Evolutionary conservation across 64 coral and sea anemone species (phyloP).

Genomic region (Montipora capricornis): DNA sequence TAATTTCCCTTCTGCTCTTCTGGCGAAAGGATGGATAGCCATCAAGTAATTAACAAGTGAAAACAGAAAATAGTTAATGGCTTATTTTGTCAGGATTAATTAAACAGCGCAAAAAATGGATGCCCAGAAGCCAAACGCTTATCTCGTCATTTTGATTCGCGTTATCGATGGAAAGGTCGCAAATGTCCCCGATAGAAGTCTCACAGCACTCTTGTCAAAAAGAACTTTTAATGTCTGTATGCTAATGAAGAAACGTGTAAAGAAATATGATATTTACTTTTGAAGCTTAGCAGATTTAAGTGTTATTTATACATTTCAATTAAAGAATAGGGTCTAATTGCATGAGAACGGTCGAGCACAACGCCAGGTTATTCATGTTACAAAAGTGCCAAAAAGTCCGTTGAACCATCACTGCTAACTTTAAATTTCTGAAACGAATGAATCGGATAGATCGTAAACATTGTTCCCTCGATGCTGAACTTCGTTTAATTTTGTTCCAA

Average conservation of each 20-base stretch:
- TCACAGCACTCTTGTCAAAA: conserved; percentile 40
- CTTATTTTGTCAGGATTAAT: conserved; percentile 58
- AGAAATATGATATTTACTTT: conserved; percentile 58
- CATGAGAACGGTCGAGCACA: conserved; percentile 24
- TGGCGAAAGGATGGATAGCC: conserved; percentile 25
- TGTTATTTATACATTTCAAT: conserved; percentile 87
- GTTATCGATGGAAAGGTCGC: conserved; percentile 31
- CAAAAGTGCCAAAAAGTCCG: background rate
- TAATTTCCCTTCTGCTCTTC: conserved; percentile 49
- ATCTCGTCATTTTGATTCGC: background rate
- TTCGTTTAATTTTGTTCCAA: conserved; percentile 81
- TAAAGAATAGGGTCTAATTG: conserved; percentile 85
- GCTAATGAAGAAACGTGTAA: conserved; percentile 71
- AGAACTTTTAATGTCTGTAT: conserved; percentile 37
- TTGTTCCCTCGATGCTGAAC: conserved; percentile 52
- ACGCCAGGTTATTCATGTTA: background rate
- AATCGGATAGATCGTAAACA: conserved; percentile 67
- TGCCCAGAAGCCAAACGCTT: background rate
- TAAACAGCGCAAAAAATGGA: conserved; percentile 30
- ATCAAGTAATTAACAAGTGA: conserved; percentile 58
- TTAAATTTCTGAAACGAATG: background rate
- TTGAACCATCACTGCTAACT: background rate
- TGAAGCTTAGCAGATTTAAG: conserved; percentile 71
- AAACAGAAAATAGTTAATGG: conserved; percentile 56
- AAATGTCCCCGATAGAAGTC: conserved; percentile 10